Evolutionary conservation across 2,888 invertebrate genomes (phyloP).

Genomic region (Galeopsomyia nigrocyanea): DNA sequence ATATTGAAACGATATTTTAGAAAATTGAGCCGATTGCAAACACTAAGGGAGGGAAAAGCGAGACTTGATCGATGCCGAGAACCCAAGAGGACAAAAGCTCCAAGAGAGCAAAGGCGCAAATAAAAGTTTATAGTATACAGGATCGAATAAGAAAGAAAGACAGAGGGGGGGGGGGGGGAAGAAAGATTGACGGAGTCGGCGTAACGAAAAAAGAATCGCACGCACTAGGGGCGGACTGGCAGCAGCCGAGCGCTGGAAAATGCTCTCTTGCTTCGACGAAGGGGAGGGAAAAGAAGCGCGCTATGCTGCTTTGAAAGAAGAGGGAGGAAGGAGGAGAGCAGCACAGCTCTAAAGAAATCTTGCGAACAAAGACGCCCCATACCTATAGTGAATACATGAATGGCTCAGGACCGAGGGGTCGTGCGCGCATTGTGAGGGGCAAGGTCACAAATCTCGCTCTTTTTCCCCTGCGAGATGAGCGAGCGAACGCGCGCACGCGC

Average conservation of each 20-base stretch:
- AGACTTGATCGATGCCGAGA: constrained; percentile 40
- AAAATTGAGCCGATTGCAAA: too few species aligned
- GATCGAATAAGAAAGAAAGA: neutral
- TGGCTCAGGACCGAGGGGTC: constrained; percentile 62
- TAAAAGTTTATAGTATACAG: constrained; percentile 33
- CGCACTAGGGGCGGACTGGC: constrained; percentile 29
- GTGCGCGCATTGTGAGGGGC: constrained; percentile 61
- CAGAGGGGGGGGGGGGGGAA: constrained; percentile 10
- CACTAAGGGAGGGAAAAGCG: constrained; percentile 3
- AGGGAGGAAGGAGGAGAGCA: constrained; percentile 40
- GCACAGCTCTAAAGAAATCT: constrained; percentile 57
- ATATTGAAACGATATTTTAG: too few species aligned
- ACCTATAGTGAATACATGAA: constrained; percentile 55
- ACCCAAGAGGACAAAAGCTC: constrained; percentile 36
- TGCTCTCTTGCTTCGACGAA: constrained; percentile 34
- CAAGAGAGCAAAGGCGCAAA: constrained; percentile 39
- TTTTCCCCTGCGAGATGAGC: constrained; percentile 40
- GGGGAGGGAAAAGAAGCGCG: constrained; percentile 52
- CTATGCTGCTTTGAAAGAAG: constrained; percentile 37
- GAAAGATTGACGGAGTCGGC: constrained; percentile 10
- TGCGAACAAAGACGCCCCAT: constrained; percentile 57
- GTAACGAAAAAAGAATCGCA: constrained; percentile 34
- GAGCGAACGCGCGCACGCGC: constrained; percentile 39
- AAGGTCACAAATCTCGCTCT: constrained; percentile 67
- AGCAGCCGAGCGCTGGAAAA: constrained; percentile 33